Conservation (phyloP, 2,113 vertebrate genomes). For the Pica pica region DNA sequence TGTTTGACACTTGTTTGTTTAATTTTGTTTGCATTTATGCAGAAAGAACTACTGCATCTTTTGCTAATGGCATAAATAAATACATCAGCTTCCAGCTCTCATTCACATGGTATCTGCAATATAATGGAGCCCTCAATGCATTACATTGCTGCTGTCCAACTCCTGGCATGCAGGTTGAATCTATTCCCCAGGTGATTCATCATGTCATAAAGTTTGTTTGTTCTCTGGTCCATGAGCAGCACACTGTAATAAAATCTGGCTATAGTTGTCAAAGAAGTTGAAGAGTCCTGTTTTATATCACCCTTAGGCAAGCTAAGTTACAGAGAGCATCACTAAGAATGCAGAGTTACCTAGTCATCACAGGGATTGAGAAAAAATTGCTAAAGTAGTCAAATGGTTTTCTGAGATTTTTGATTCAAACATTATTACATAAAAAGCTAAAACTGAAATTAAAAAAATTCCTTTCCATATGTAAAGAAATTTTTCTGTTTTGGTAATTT, state of each 20-base stretch:
- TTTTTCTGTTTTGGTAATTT: neutral
- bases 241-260: neutral
- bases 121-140: neutral
- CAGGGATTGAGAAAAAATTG: neutral
- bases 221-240: neutral
- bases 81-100: neutral
- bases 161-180: neutral
- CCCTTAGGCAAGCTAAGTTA: neutral
- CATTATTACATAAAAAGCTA: neutral
- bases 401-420: neutral
- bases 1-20: neutral
- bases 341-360: neutral
- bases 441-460: neutral
- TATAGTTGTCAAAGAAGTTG: neutral
- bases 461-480: neutral
- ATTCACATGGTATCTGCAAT: neutral
- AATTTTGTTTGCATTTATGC: neutral
- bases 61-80: neutral
- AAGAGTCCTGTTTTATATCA: neutral
- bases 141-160: neutral
- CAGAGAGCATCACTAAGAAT: neutral
- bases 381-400: neutral
- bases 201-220: neutral
- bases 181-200: neutral
- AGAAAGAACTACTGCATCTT: neutral